These are phyloP conservation scores for Chironex yamaguchii DNA, from an alignment of 30 jellyfish, hydroid and myxozoan species.

Conservation along the genomic window DNA sequence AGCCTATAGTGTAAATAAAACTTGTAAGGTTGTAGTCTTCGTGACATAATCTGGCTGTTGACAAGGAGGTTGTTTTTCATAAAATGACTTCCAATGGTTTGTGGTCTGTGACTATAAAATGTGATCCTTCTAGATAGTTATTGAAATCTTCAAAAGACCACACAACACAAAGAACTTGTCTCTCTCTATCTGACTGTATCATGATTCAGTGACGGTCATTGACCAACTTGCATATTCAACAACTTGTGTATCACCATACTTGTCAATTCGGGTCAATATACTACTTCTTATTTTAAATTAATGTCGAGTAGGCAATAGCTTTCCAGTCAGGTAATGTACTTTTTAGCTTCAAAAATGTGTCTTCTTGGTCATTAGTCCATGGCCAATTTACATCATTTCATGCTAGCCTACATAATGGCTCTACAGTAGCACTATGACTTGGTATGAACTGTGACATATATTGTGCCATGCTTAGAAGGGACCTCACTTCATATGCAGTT, in stretches of 20 bases:
- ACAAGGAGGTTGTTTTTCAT: too few relatives aligned
- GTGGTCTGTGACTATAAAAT: slow-evolving; percentile 63
- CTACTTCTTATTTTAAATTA: not conserved
- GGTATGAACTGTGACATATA: slow-evolving; percentile 8
- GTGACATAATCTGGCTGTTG: too few relatives aligned
- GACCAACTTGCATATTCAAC: slow-evolving; percentile 34
- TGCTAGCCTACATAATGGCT: not conserved
- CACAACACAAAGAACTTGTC: slow-evolving; percentile 44
- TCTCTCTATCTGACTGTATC: slow-evolving; percentile 59
- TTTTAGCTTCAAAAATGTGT: slow-evolving; percentile 12
- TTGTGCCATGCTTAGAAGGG: slow-evolving; percentile 25
- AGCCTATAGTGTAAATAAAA: too few relatives aligned
- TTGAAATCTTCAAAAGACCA: slow-evolving; percentile 39
- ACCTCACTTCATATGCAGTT: slow-evolving; percentile 25
- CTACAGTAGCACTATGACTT: not conserved
- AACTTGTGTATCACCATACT: slow-evolving; percentile 30
- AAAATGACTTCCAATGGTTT: too few relatives aligned
- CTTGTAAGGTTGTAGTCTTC: too few relatives aligned
- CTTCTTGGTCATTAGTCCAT: slow-evolving; percentile 24
- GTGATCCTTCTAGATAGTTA: slow-evolving; percentile 22
- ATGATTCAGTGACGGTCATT: slow-evolving; percentile 6
- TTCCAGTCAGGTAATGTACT: not conserved
- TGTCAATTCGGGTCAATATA: slow-evolving; percentile 27
- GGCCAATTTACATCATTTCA: not conserved
- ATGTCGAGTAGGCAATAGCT: slow-evolving; percentile 57